These are phyloP conservation scores for Bombyx mandarina DNA, from an alignment of 1,140 invertebrate genomes.

Conservation along the genomic window DNA sequence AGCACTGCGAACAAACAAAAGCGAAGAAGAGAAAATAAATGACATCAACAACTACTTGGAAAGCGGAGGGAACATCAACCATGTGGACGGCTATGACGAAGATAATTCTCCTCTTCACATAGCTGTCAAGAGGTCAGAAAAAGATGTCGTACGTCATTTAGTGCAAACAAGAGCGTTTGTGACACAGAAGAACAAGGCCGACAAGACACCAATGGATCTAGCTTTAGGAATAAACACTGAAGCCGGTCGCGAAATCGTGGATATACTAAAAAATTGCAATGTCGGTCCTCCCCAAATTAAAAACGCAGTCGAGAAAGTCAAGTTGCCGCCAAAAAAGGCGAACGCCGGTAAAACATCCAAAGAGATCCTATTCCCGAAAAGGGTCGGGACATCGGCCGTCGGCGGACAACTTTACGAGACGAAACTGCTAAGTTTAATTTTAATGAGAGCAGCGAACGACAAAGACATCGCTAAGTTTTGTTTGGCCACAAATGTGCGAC, in stretches of 20 bases:
- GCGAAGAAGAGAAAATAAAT: neutral
- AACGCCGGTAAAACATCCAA: neutral
- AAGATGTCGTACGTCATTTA: slow-evolving; percentile 1
- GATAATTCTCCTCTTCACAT: slow-evolving; percentile 6
- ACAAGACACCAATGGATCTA: neutral
- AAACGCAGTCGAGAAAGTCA: slow-evolving; percentile 3
- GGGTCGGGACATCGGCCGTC: slow-evolving; percentile 14
- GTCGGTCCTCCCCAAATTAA: no score
- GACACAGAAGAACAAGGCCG: neutral
- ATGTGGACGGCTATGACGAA: neutral
- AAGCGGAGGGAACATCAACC: slow-evolving; percentile 2
- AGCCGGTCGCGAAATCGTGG: neutral
- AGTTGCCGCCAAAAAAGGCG: slow-evolving; percentile 7
- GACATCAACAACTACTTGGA: neutral
- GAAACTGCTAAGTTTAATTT: slow-evolving; percentile 14
- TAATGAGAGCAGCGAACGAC: slow-evolving; percentile 11
- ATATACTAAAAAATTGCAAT: neutral
- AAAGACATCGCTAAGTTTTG: slow-evolving; percentile 12
- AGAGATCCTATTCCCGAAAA: slow-evolving; percentile 1
- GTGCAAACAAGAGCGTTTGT: neutral
- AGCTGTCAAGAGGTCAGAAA: neutral
- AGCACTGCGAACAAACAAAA: slow-evolving; percentile 1
- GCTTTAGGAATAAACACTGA: neutral
- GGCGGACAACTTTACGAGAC: slow-evolving; percentile 19
- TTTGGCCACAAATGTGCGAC: slow-evolving; percentile 14